Conservation (phyloP, 2,113 vertebrate species). For the Ophiodon elongatus region DNA sequence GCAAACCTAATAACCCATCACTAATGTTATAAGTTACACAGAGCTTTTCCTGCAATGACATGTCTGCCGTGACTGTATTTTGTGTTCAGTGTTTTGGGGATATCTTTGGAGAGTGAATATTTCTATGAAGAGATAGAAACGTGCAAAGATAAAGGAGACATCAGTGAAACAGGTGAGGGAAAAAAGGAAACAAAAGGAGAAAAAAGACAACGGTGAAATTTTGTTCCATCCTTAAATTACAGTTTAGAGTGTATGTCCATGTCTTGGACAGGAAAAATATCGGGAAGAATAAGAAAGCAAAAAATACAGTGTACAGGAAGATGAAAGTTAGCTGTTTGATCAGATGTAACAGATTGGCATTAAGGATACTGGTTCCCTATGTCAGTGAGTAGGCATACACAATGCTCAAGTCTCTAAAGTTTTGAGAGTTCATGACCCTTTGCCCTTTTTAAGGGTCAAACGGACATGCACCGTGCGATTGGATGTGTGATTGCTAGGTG, state of each 20-base stretch:
- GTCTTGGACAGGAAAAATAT: neutral
- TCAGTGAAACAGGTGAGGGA: neutral
- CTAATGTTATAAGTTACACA: neutral
- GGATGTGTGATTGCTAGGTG: conserved; percentile 45
- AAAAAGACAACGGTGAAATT: neutral
- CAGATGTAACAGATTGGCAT: conserved; percentile 14
- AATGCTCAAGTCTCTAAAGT: conserved; percentile 33
- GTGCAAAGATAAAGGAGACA: neutral
- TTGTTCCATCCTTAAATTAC: neutral
- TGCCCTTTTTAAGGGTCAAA: conserved; percentile 37
- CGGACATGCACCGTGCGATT: conserved; percentile 18
- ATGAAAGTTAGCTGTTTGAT: conserved; percentile 3
- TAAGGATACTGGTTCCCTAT: conserved; percentile 2
- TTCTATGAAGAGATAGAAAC: neutral
- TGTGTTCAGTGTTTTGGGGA: neutral
- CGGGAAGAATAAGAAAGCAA: neutral
- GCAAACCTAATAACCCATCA: neutral
- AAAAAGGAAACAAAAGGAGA: neutral
- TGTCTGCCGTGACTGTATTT: neutral
- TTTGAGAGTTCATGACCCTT: conserved; percentile 37
- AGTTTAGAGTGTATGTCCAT: neutral
- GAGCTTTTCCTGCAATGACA: neutral
- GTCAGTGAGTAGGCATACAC: conserved; percentile 15
- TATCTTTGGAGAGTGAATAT: neutral
- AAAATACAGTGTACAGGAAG: conserved; percentile 10